Evolutionary conservation across 2,888 invertebrate genomes (phyloP), one percentile per base, ranked within the genome.

Genomic region (Callosobruchus maculatus): DNA sequence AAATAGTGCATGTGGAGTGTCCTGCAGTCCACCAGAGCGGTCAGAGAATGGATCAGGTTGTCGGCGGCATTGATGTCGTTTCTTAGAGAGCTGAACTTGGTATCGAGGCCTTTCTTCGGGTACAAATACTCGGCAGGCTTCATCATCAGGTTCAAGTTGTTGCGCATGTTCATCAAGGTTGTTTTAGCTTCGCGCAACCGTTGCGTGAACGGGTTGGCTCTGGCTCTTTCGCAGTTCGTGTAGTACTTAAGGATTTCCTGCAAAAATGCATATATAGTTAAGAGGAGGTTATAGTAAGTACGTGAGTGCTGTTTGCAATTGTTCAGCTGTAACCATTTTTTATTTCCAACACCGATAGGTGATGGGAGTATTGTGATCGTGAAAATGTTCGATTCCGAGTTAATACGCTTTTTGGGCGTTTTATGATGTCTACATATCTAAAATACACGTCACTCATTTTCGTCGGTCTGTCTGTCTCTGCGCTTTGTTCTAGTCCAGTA

Each of bases 1-100:
- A 94, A 89, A 87, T 97, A 97, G 87, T 95, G 94, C 18, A 93
- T 91, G 85, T 97, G 94, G 79, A 97, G 91, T 78, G 91, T 92
- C 82, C 93, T 93, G 85, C 97, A 97, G 86, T 96, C 95, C 26
- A 97, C 92, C 76, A 94, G 89, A 0, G 94, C 91, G 0, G 91
- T 91, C 78, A 91, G 87, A 66, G 90, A 91, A 73, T 92, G 92
- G 67, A 94, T 89, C 76, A 93, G 89, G 68, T 92, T 90, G 86
- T 94, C 93, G 80, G 95, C 93, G 79, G 92, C 90, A 83, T 94
- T 94, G 76, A 96, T 91, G 84, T 95, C 94, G 77, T 92, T 94
- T 80, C 91, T 90, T 71, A 96, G 89, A 26, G 93, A 93, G 77
- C 93, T 94, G 84, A 95, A 88, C 78, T 93, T 93, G 0, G 93